These are phyloP conservation scores for Echiichthys vipera DNA, from an alignment of 2,797 vertebrate genomes.

Conservation along the genomic window DNA sequence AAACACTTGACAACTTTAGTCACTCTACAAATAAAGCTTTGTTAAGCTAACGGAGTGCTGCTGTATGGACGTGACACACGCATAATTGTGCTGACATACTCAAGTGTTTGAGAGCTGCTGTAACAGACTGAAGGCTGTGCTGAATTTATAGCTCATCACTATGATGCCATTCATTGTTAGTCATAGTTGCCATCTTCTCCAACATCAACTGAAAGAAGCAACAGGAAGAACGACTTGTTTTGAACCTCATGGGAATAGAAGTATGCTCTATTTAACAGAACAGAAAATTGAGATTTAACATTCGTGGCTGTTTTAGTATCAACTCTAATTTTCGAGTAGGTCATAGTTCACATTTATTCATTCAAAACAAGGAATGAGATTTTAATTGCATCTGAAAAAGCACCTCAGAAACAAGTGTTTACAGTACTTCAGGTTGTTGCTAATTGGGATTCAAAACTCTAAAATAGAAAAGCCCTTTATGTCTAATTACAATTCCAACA, in stretches of 20 bases:
- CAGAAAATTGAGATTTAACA: background rate
- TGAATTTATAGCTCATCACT: background rate
- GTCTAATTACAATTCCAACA: constrained; percentile 39
- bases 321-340: background rate
- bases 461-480: constrained; percentile 50
- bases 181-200: background rate
- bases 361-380: constrained; percentile 7
- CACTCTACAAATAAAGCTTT: constrained; percentile 48
- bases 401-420: constrained; percentile 18
- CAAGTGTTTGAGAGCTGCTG: constrained; percentile 11
- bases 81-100: constrained; percentile 10
- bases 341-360: background rate
- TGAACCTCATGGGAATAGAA: background rate
- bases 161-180: background rate
- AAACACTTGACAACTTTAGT: constrained; percentile 43
- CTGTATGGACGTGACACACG: constrained; percentile 23
- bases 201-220: background rate
- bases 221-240: background rate
- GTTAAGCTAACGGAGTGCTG: constrained; percentile 36
- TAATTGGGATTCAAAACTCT: constrained; percentile 45
- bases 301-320: constrained; percentile 8
- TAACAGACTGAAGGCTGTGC: background rate
- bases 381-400: constrained; percentile 24
- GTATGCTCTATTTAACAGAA: background rate
- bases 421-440: constrained; percentile 15